Base-by-base conservation (phyloP, 2,113 vertebrate genomes). In the Psammodynastes pulverulentus region DNA sequence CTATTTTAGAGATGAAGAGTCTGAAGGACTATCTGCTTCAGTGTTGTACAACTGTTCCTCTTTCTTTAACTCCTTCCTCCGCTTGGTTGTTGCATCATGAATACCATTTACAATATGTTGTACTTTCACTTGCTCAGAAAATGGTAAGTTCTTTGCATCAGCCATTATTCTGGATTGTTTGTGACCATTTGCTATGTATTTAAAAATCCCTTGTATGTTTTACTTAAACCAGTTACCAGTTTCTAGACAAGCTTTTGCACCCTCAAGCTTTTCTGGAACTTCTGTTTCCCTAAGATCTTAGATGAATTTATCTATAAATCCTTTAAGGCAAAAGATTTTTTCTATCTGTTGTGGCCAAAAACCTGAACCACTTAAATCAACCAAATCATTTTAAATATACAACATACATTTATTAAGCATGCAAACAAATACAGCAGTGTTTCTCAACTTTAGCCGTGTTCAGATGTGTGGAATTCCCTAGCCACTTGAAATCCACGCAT, bases 71-170 rank as follows among this genome's bases (percentile, higher is more conserved):
- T 86, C 96, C 97, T 46, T 96, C 97, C 94, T 97, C 97, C 15
- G 97, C 96, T 0, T 99, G 99, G 99, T 97, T 99, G 48, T 96
- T 99, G 58, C 98, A 97, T 67, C 99, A 99, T 1, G 99, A 99
- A 51, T 98, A 98, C 96, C 98, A 99, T 91, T 97, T 99, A 91
- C 98, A 99, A 88, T 98, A 98, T 95, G 96, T 98, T 52, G 97
- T 98, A 46, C 96, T 99, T 46, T 90, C 92, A 0, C 95, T 99
- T 94, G 97, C 98, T 46, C 97, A 93, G 95, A 98, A 95, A 97
- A 96, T 94, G 98, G 99, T 99, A 97, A 89, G 0, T 0, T n/a
- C 45, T 23, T 10, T 89, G n/a, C 49, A 91, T 52, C 53, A 6
- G 13, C 54, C 90, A 46, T 51, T 72, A 52, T 10, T 52, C 12